Evolutionary conservation across 2,888 invertebrate species (phyloP), one percentile per base, ranked within the genome.

Genomic region (Sesia apiformis): DNA sequence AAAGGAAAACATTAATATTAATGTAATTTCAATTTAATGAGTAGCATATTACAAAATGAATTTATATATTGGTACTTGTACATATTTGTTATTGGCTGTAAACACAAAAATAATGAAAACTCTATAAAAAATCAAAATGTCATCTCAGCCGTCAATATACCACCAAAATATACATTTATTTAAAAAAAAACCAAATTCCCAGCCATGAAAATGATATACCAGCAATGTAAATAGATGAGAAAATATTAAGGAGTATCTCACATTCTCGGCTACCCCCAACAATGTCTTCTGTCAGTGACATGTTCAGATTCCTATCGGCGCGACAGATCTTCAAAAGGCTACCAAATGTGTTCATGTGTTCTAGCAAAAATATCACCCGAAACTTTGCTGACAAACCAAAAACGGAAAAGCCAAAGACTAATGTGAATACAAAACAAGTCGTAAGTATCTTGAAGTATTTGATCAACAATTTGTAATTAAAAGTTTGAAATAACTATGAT

Each of bases 81-180:
- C 23, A 23, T 23, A 23, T 23, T 23, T 23, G 23, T 23, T 23
- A 23, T 23, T 23, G 23, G 23, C 23, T 23, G 23, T 23, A 23
- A 23, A 23, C 23, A 23, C 23, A 23, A 23, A 23, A 23, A 23
- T 23, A 23, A 23, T 23, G 23, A 72, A 70, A 60, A 57, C 57
- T 56, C 52, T 60, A 54, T 52, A 52, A 52, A 52, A 51, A 57
- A 57, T 42, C 23, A 49, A 49, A 55, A 42, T 66, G 71, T 69
- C 70, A 70, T 49, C 56, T 54, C 61, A 58, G 54, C 68, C 69
- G 71, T 74, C 80, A 80, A 58, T 67, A 78, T 70, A 78, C 65
- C 69, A 62, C 64, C 68, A 63, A 62, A 61, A 62, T 54, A 49
- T 8, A 49, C 23, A 46, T 42, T 40, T 52, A 23, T 50, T 51